Percentiles rank a stretch among this genome's conserved stretches.
phyloP scores from a whole-genome alignment of 2,888 invertebrate genomes.

The Cerceris rybyensis region DNA sequence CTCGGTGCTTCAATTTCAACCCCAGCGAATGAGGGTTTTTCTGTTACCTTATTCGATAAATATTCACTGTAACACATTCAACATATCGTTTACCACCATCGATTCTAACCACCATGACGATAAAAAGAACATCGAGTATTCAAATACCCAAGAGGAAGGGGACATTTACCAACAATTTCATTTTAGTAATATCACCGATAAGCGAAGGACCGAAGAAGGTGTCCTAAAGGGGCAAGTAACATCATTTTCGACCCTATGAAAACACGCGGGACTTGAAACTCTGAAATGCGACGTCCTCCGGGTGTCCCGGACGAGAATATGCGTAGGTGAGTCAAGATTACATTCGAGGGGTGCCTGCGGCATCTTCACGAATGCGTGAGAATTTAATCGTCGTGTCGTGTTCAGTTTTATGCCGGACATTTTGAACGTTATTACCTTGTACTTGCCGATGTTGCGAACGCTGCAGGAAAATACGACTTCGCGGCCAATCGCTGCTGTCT shows the following conservation, averaged over 20 bases:
- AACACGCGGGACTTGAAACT: constrained; percentile 1
- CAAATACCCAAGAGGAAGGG: no score
- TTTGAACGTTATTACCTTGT: constrained; percentile 70
- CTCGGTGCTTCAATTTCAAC: background rate
- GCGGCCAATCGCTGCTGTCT: constrained; percentile 79
- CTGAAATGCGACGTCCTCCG: constrained; percentile 7
- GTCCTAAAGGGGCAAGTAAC: background rate
- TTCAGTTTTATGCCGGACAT: constrained; percentile 25
- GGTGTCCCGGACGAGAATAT: background rate
- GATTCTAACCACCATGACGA: no score
- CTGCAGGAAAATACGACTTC: constrained; percentile 80
- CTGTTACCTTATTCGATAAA: background rate
- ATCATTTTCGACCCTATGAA: background rate
- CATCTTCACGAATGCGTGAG: constrained; percentile 15
- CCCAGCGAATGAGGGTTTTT: background rate
- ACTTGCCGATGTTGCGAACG: constrained; percentile 79
- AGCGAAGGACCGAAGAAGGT: background rate
- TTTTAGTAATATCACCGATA: background rate
- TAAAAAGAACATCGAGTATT: no score
- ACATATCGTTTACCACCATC: no score
- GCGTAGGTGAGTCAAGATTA: constrained; percentile 1
- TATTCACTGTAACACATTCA: no score
- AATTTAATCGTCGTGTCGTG: constrained; percentile 34
- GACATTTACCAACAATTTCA: background rate
- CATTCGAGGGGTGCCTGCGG: constrained; percentile 5